phyloP scores from a whole-genome alignment of 2,888 invertebrate species.

The Rhagium mordax region DNA sequence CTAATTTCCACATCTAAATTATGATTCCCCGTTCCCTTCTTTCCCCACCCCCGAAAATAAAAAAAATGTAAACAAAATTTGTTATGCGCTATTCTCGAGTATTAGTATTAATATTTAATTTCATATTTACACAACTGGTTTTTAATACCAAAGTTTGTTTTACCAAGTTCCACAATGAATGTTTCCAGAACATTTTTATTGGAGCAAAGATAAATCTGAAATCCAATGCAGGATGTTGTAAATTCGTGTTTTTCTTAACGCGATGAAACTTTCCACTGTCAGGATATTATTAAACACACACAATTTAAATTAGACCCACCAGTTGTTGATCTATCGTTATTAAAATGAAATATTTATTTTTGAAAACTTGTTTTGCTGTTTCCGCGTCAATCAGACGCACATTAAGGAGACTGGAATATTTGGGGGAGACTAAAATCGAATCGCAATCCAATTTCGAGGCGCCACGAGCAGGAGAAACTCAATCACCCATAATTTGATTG shows the following conservation, averaged over 20 bases:
- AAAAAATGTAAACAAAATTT: no score
- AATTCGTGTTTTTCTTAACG: not conserved
- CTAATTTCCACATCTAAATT: no score
- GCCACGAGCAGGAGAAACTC: slow-evolving; percentile 17
- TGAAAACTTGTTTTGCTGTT: not conserved
- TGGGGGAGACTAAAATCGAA: slow-evolving; percentile 24
- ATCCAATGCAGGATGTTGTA: not conserved
- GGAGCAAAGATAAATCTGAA: not conserved
- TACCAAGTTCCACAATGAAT: no score
- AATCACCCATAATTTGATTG: slow-evolving; percentile 7
- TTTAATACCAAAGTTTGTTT: no score
- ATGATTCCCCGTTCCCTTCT: no score
- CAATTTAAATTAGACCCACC: not conserved
- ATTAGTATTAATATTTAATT: no score
- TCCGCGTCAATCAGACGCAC: slow-evolving; percentile 2
- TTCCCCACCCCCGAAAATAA: no score
- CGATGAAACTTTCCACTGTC: not conserved
- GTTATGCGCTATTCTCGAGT: no score
- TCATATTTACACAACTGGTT: no score
- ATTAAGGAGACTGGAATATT: not conserved
- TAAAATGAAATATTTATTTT: slow-evolving; percentile 24
- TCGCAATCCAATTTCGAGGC: slow-evolving; percentile 22
- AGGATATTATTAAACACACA: not conserved
- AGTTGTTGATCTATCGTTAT: slow-evolving; percentile 14
- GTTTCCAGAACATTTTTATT: no score